Base-by-base conservation (phyloP, 2,888 invertebrate species). In the Pemphredon lugubris region DNA sequence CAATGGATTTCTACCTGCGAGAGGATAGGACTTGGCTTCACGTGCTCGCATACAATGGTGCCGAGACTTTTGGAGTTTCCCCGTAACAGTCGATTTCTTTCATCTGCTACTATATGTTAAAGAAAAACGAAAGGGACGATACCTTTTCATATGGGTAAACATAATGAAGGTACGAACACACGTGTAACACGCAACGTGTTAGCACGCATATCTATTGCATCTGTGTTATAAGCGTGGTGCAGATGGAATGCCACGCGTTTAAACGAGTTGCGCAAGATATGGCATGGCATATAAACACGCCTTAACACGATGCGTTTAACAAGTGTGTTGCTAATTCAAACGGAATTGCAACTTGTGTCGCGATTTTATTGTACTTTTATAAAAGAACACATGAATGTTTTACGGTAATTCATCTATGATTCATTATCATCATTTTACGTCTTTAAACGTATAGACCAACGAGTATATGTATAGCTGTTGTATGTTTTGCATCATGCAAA, bases 341-440 rank as follows among this genome's bases (percentile, higher is more conserved):
- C 16, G 47, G 47, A 11, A 26, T 54, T 57, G 30, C 63, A 48
- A 57, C 48, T 57, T 48, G 42, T 30, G 32, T 44, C 44, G 37
- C 13, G 64, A 54, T 68, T 71, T 67, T 68, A 68, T 68, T 68
- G 30, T 45, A 58, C 37, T 68, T 32, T 71, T 61, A 57, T 51
- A 71, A 61, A 68, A 63, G 61, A 71, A 68, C 71, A 71, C 53
- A 53, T 67, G 37, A 39, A 64, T 67, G 48, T 39, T 61, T 60
- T 54, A 63, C 60, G 67, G 37, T 59, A 70, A 32, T 66, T 32
- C n/a, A 55, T 51, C 23, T 32, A 34, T 45, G 16, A 55, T 48
- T 55, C 32, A 23, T 59, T 54, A 50, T 61, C 57, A 47, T 30
- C 67, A 55, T 42, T 14, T 18, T 42, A 53, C 54, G 13, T 23